Percentiles rank a stretch among this genome's conserved stretches.
phyloP scores from a whole-genome alignment of 1,140 invertebrate genomes.

The Drosophila kurseongensis region DNA sequence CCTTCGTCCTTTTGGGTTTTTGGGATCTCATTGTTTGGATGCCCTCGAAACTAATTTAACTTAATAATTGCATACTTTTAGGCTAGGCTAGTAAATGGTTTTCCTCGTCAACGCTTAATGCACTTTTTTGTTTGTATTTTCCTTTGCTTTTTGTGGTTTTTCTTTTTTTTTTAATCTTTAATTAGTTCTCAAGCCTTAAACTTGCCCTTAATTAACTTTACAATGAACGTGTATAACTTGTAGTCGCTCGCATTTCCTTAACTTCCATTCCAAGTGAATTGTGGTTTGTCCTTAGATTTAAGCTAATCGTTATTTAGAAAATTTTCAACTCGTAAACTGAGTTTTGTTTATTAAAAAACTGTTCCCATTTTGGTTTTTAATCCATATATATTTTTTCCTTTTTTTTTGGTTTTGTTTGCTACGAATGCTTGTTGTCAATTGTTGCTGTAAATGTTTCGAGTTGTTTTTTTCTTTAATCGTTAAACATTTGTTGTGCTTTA shows the following conservation, averaged over 20 bases:
- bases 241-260: conserved; percentile 22
- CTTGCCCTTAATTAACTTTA: conserved; percentile 59
- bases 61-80: conserved; percentile 80
- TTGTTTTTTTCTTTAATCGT: conserved; percentile 8
- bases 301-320: conserved; percentile 68
- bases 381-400: conserved; percentile 56
- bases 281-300: conserved; percentile 40
- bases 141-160: conserved; percentile 17
- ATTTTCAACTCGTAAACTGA: conserved; percentile 74
- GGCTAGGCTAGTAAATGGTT: conserved; percentile 78
- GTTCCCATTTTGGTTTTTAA: conserved; percentile 81
- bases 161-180: conserved; percentile 12
- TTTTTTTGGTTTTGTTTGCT: conserved; percentile 35
- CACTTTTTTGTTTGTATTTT: conserved; percentile 70
- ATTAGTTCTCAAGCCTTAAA: conserved; percentile 45
- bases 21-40: conserved; percentile 8
- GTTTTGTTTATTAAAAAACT: conserved; percentile 78
- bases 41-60: conserved; percentile 64
- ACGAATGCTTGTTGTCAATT: conserved; percentile 74
- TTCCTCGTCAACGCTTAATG: conserved; percentile 67
- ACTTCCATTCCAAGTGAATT: conserved; percentile 25
- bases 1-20: background rate
- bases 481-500: conserved; percentile 45
- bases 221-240: conserved; percentile 51
- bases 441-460: conserved; percentile 60